Conservation (phyloP, 1,140 invertebrate species). For the Cataglyphis hispanica region DNA sequence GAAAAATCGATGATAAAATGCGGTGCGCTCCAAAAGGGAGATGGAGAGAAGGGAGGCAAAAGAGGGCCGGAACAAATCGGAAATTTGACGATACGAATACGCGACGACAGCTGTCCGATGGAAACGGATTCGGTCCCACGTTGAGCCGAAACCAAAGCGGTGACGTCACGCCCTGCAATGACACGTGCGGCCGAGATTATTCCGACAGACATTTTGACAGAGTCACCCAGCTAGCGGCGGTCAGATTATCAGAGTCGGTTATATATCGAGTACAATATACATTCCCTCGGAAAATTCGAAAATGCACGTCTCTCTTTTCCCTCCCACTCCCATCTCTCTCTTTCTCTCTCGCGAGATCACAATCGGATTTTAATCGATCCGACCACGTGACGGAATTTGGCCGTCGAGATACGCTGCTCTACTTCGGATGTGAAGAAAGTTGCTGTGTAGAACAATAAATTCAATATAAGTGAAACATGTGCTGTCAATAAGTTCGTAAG, state of each 20-base stretch:
- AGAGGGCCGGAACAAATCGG: constrained; percentile 9
- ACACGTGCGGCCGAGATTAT: constrained; percentile 56
- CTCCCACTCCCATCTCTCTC: too few species aligned
- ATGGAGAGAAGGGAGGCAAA: not conserved
- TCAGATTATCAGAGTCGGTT: constrained; percentile 36
- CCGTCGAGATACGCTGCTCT: not conserved
- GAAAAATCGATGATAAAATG: constrained; percentile 9
- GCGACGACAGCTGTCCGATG: constrained; percentile 57
- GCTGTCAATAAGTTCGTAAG: not conserved
- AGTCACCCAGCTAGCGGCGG: constrained; percentile 14
- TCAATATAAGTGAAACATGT: constrained; percentile 9
- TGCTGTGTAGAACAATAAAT: constrained; percentile 15
- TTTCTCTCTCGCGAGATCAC: not conserved
- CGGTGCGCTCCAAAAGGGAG: not conserved
- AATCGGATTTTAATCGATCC: constrained; percentile 39
- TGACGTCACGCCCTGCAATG: constrained; percentile 24
- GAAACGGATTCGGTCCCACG: constrained; percentile 49
- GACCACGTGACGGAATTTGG: not conserved
- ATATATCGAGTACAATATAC: constrained; percentile 5
- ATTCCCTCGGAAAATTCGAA: constrained; percentile 26
- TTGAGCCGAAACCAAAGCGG: constrained; percentile 47
- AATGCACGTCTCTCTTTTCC: too few species aligned
- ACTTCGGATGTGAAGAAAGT: constrained; percentile 6
- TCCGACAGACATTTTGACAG: constrained; percentile 55
- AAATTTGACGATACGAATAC: constrained; percentile 56